Evolutionary conservation across 2,113 vertebrate genomes (phyloP).

Genomic region (Dermatemys mawii): DNA sequence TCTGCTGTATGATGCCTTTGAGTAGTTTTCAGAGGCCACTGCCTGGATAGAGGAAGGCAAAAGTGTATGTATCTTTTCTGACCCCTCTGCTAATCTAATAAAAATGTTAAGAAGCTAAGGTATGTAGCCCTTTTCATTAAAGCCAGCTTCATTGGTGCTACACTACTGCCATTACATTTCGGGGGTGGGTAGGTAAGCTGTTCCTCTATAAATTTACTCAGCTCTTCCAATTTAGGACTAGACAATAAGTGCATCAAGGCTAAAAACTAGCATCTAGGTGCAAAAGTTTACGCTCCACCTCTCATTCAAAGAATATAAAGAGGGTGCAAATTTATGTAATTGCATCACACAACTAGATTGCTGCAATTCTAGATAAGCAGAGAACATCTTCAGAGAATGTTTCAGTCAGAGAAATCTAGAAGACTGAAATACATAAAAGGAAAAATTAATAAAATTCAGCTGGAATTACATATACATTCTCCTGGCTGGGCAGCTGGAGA

Average conservation of each 20-base stretch:
- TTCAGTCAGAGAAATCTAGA: background rate
- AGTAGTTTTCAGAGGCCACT: background rate
- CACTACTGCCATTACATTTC: background rate
- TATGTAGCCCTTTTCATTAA: background rate
- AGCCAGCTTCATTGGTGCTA: background rate
- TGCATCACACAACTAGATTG: background rate
- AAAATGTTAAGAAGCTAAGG: background rate
- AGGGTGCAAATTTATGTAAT: background rate
- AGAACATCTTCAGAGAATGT: background rate
- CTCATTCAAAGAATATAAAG: background rate
- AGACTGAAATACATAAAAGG: background rate
- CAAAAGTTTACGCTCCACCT: background rate
- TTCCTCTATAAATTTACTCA: background rate
- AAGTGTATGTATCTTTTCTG: background rate
- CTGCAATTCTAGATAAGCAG: background rate
- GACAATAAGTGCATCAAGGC: background rate
- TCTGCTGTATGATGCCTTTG: background rate
- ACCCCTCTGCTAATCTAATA: background rate
- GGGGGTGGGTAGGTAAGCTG: background rate
- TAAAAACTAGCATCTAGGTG: background rate
- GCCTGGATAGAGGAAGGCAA: background rate
- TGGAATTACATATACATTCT: background rate
- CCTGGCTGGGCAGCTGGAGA: background rate
- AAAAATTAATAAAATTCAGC: background rate
- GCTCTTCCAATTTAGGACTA: background rate